Base-by-base conservation (phyloP, 2,888 invertebrate species). In the Drosophila peninsularis region DNA sequence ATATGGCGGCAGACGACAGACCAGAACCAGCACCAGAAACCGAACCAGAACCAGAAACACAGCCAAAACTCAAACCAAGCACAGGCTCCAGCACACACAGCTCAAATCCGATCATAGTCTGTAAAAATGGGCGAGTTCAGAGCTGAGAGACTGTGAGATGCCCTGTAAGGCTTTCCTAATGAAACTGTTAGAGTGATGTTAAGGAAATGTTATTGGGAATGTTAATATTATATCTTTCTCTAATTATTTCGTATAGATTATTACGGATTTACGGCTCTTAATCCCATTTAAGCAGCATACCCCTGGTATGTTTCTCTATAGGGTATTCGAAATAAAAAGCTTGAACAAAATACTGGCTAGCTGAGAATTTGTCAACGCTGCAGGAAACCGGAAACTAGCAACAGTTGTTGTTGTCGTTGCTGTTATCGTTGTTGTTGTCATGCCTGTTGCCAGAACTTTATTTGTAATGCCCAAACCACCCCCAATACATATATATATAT, bases 381-480 rank as follows among this genome's bases (percentile, higher is more conserved):
- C 84, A 74, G 88, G 89, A 88, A 88, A 71, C 80, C 86, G 88
- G 90, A 90, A 90, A 80, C 87, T 88, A 80, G 85, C 80, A 82
- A 82, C 89, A 86, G 83, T 88, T 78, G 71, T 47, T 71, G 73
- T 64, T 66, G 62, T 17, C 65, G 52, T 17, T 63, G 54, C n/a
- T 57, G 56, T 54, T 71, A 34, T 37, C 63, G 65, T 32, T 63
- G 56, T 57, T 63, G 56, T 52, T 72, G 78, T 69, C 69, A 62
- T 65, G 82, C 68, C 77, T 72, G 80, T 49, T 78, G 81, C 67
- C 80, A 72, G 63, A 82, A 79, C 74, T 82, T 82, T 84, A 58
- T 78, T 75, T 75, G 67, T 56, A 24, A 37, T 36, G 14, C 52
- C 52, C 30, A 34, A 13, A 11, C 36, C 63, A 49, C 58, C 39